Conservation (phyloP, 2,797 vertebrate genomes). For the Netta rufina region DNA sequence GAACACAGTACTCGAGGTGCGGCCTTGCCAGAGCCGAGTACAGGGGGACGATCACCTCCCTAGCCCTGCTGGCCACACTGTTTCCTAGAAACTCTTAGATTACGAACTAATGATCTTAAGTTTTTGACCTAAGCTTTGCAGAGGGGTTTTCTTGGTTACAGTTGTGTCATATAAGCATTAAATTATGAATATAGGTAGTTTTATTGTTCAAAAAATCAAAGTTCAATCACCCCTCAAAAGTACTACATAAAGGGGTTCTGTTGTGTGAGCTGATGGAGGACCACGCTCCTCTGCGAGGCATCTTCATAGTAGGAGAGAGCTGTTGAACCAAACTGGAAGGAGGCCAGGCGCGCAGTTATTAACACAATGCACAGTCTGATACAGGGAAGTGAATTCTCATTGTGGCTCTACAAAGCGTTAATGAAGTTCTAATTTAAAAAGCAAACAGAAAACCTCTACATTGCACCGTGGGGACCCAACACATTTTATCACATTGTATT, state of each 20-base stretch:
- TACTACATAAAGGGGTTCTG: neutral
- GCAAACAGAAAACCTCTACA: slow-evolving; percentile 72
- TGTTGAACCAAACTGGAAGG: slow-evolving; percentile 52
- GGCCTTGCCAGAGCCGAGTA: too few species aligned
- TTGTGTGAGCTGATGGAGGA: neutral
- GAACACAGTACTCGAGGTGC: too few species aligned
- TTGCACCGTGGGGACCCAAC: slow-evolving; percentile 65
- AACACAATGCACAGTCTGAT: slow-evolving; percentile 25
- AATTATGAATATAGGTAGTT: rapidly evolving
- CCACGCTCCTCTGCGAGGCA: neutral
- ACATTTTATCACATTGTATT: slow-evolving; percentile 73
- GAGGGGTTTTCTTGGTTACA: neutral
- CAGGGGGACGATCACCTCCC: too few species aligned
- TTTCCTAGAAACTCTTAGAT: neutral
- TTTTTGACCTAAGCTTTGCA: neutral
- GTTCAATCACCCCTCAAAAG: neutral
- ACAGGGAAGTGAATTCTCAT: slow-evolving; percentile 58
- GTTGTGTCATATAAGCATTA: neutral
- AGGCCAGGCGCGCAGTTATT: slow-evolving; percentile 48
- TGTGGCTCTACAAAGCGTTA: slow-evolving; percentile 70
- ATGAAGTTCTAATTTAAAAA: slow-evolving; percentile 77
- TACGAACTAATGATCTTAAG: neutral
- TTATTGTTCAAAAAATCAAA: neutral
- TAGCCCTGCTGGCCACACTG: too few species aligned
- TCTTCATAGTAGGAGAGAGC: neutral